These are phyloP conservation scores for Tachysurus vachellii DNA, from an alignment of 2,113 vertebrate species.

Conservation along the genomic window DNA sequence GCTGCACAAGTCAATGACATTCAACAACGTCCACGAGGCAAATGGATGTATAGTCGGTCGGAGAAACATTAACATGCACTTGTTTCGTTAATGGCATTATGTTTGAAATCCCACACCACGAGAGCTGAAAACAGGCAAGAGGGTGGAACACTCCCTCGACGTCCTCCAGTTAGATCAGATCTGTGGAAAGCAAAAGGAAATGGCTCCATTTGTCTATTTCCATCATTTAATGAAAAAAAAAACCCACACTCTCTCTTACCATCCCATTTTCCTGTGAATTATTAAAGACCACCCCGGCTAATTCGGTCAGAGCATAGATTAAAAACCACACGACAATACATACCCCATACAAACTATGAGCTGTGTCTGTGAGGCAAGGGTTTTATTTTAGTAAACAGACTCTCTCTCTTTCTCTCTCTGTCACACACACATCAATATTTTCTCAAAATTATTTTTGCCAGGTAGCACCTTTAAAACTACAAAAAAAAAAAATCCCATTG, in stretches of 20 bases:
- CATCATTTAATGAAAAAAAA: neutral
- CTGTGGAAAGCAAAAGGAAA: slow-evolving; percentile 32
- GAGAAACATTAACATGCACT: slow-evolving; percentile 4
- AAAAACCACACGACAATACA: slow-evolving; percentile 43
- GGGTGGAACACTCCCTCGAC: slow-evolving; percentile 37
- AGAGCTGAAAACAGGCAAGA: slow-evolving; percentile 42
- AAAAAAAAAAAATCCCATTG: neutral
- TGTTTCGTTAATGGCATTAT: slow-evolving; percentile 28
- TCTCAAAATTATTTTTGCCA: neutral
- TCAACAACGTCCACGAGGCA: neutral
- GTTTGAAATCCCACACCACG: slow-evolving; percentile 51
- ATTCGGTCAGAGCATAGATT: slow-evolving; percentile 17
- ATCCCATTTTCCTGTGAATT: slow-evolving; percentile 7
- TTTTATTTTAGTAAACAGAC: slow-evolving; percentile 16
- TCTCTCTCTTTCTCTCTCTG: neutral
- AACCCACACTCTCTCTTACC: slow-evolving; percentile 2
- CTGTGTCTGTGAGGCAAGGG: neutral
- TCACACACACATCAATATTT: neutral
- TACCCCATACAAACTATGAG: neutral
- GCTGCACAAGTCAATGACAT: neutral
- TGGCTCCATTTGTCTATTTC: slow-evolving; percentile 23
- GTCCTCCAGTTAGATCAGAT: neutral
- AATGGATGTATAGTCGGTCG: neutral
- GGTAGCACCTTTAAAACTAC: neutral
- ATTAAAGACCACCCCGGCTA: slow-evolving; percentile 9